These are phyloP conservation scores for Drosophila rellima DNA, from an alignment of 2,888 invertebrate species.

Conservation along the genomic window DNA sequence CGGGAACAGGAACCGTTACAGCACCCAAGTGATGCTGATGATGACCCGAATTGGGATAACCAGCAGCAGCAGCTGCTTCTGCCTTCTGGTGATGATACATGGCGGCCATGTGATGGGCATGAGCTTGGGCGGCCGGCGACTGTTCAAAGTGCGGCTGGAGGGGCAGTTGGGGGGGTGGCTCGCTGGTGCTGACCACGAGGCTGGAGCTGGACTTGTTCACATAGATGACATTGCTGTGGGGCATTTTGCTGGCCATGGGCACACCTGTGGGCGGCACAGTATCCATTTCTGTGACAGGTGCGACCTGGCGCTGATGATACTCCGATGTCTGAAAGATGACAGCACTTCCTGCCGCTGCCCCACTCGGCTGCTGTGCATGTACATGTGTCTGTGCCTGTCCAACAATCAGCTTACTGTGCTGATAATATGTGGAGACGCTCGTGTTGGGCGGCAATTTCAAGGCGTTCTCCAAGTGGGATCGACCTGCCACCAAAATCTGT, in stretches of 20 bases:
- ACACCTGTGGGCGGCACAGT: constrained; percentile 82
- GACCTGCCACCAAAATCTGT: constrained; percentile 72
- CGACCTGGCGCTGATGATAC: constrained; percentile 59
- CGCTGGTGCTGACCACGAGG: constrained; percentile 55
- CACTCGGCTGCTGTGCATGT: constrained; percentile 23
- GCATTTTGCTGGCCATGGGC: constrained; percentile 79
- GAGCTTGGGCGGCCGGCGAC: constrained; percentile 17
- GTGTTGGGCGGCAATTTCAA: constrained; percentile 84
- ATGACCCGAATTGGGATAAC: constrained; percentile 39
- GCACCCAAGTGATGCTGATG: constrained; percentile 47
- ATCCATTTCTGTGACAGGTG: constrained; percentile 84
- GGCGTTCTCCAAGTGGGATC: constrained; percentile 84
- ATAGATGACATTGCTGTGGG: constrained; percentile 84
- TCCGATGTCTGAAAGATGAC: constrained; percentile 53
- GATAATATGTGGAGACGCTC: constrained; percentile 84
- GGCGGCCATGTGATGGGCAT: constrained; percentile 61
- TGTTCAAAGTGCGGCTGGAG: constrained; percentile 43
- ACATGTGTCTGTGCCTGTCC: constrained; percentile 51
- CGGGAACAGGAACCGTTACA: constrained; percentile 13
- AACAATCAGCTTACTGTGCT: constrained; percentile 79
- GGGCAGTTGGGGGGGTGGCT: constrained; percentile 28
- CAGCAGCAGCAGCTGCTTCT: constrained; percentile 35
- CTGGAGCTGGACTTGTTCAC: constrained; percentile 77
- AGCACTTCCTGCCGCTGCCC: constrained; percentile 30
- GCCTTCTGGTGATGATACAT: constrained; percentile 41